phyloP scores from a whole-genome alignment of 1,140 invertebrate genomes.

The Solen grandis region DNA sequence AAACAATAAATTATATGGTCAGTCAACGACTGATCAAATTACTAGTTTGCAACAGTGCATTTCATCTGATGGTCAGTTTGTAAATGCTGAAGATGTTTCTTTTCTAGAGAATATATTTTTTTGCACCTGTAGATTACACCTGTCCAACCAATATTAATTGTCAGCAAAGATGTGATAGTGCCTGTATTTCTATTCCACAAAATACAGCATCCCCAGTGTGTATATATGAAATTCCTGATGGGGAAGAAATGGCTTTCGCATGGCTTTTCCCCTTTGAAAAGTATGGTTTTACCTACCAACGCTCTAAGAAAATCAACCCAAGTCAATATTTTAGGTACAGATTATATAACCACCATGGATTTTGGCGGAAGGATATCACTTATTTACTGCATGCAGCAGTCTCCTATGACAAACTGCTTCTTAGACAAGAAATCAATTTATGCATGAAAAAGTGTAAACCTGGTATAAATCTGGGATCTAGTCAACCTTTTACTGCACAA shows the following conservation, averaged over 20 bases:
- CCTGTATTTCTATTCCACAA: background rate
- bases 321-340: conserved; percentile 2
- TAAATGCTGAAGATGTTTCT: conserved; percentile 38
- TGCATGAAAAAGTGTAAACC: conserved; percentile 27
- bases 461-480: background rate
- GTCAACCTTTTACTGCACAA: background rate
- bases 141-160: background rate
- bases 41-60: background rate
- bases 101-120: conserved; percentile 22
- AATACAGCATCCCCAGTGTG: background rate
- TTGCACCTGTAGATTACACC: conserved; percentile 11
- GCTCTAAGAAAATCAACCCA: background rate
- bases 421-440: conserved; percentile 15
- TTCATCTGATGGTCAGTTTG: background rate
- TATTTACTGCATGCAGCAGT: conserved; percentile 31
- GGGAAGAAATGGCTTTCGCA: conserved; percentile 26
- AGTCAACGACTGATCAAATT: too few species aligned
- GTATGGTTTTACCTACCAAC: conserved; percentile 6
- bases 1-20: too few species aligned
- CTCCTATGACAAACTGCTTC: conserved; percentile 24
- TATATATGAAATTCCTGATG: conserved; percentile 29
- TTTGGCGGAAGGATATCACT: conserved; percentile 16
- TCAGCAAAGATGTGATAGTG: too few species aligned
- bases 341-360: conserved; percentile 14
- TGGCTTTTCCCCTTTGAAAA: conserved; percentile 12